These are phyloP conservation scores for Acleris laterana DNA, from an alignment of 2,888 invertebrate species.

Conservation along the genomic window DNA sequence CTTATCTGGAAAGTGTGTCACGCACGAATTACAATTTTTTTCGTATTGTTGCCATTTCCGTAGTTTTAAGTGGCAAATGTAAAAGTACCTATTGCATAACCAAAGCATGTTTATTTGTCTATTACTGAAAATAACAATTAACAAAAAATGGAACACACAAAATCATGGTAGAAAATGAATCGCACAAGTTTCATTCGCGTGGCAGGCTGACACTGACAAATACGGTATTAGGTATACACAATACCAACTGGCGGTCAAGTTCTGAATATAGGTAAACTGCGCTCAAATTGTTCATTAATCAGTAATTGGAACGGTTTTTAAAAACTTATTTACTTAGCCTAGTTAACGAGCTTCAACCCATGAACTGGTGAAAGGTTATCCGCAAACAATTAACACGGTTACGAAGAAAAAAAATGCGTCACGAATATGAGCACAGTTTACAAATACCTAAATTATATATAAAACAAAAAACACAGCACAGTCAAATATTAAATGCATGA, in stretches of 20 bases:
- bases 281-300: slow-evolving; percentile 18
- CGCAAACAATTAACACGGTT: slow-evolving; percentile 56
- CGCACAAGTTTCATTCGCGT: slow-evolving; percentile 18
- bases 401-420: slow-evolving; percentile 45
- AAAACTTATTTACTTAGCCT: slow-evolving; percentile 59
- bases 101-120: no score
- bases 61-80: no score
- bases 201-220: slow-evolving; percentile 19
- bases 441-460: neutral
- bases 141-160: slow-evolving; percentile 3
- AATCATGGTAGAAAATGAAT: neutral
- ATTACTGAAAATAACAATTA: neutral
- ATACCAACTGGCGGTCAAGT: neutral
- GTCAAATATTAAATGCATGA: neutral
- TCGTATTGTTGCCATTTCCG: no score
- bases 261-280: slow-evolving; percentile 2
- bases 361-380: slow-evolving; percentile 67
- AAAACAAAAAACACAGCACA: neutral
- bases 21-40: no score
- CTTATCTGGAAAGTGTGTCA: no score
- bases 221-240: slow-evolving; percentile 6
- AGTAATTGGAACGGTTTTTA: slow-evolving; percentile 11
- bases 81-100: no score
- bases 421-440: slow-evolving; percentile 11
- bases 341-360: slow-evolving; percentile 52